A percentile compares a stretch with the other conserved stretches of the same genome.
Conservation (phyloP, 2,797 vertebrate species). For the Hippoglossus hippoglossus region DNA sequence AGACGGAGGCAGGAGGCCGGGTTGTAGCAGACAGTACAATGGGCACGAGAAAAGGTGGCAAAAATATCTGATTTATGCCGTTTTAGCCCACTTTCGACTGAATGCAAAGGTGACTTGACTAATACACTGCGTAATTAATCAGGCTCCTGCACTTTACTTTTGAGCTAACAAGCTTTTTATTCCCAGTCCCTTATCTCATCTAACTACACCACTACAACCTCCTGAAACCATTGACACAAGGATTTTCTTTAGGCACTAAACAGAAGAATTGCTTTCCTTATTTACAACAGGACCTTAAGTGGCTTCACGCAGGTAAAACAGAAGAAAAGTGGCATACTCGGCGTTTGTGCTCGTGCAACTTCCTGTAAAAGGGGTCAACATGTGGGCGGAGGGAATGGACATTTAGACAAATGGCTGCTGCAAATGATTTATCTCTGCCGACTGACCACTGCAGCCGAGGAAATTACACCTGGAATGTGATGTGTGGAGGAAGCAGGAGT, state of each 20-base stretch:
- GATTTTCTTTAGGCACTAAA: too few relatives aligned
- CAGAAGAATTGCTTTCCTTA: background rate
- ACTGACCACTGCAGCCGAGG: constrained; percentile 6
- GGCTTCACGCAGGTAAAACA: background rate
- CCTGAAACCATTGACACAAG: too few relatives aligned
- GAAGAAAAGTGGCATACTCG: background rate
- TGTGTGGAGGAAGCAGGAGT: background rate
- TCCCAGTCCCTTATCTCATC: too few relatives aligned
- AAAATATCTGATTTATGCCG: too few relatives aligned
- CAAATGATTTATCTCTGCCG: background rate
- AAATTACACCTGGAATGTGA: constrained; percentile 3
- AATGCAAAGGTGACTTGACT: too few relatives aligned
- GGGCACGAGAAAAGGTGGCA: too few relatives aligned
- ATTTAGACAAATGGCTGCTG: background rate
- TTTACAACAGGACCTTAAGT: background rate
- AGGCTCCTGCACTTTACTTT: background rate
- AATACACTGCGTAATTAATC: too few relatives aligned
- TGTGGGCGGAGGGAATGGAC: background rate
- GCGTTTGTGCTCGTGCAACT: background rate
- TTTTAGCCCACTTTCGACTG: too few relatives aligned
- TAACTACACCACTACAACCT: background rate
- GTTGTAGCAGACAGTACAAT: background rate
- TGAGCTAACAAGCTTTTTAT: too few relatives aligned
- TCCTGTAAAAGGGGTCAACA: background rate
- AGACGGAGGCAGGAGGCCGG: background rate